A percentile compares a stretch with the other conserved stretches of the same genome.
Conservation (phyloP, 2,113 vertebrate genomes). For the Chloebia gouldiae region DNA sequence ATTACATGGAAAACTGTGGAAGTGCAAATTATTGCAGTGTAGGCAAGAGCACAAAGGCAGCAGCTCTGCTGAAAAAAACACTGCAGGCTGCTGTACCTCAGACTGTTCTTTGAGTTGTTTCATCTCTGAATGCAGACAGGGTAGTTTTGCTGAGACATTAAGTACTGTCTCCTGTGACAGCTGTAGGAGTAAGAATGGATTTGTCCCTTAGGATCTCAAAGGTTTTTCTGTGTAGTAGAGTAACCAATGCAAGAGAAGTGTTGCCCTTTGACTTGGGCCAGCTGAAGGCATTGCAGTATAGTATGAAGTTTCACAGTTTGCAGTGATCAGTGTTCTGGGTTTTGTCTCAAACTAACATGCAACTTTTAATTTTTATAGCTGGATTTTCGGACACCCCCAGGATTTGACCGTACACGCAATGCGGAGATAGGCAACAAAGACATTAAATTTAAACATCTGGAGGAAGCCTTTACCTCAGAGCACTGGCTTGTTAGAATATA, state of each 20-base stretch:
- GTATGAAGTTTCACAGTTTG: background rate
- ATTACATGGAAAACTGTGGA: background rate
- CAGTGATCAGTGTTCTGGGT: background rate
- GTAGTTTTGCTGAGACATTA: background rate
- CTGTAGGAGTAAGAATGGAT: background rate
- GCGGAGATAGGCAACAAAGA: slow-evolving; percentile 99
- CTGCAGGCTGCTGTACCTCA: background rate
- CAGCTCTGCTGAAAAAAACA: background rate
- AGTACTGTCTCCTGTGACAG: background rate
- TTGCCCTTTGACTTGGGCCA: background rate
- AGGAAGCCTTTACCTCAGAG: slow-evolving; percentile 97
- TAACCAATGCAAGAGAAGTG: background rate
- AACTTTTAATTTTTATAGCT: slow-evolving; percentile 75
- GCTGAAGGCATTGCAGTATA: background rate
- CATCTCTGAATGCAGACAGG: background rate
- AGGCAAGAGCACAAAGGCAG: background rate
- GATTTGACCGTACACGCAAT: slow-evolving; percentile 96
- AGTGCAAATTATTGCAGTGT: background rate
- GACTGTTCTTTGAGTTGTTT: background rate
- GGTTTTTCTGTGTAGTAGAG: background rate
- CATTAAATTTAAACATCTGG: slow-evolving; percentile 94
- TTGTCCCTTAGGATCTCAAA: background rate
- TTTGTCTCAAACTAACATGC: background rate
- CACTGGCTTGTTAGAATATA: slow-evolving; percentile 99
- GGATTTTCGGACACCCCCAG: slow-evolving; percentile 95